A percentile compares a stretch with the other conserved stretches of the same genome.
Conservation (phyloP, 2,888 invertebrate species). For the Aphrophora alni region DNA sequence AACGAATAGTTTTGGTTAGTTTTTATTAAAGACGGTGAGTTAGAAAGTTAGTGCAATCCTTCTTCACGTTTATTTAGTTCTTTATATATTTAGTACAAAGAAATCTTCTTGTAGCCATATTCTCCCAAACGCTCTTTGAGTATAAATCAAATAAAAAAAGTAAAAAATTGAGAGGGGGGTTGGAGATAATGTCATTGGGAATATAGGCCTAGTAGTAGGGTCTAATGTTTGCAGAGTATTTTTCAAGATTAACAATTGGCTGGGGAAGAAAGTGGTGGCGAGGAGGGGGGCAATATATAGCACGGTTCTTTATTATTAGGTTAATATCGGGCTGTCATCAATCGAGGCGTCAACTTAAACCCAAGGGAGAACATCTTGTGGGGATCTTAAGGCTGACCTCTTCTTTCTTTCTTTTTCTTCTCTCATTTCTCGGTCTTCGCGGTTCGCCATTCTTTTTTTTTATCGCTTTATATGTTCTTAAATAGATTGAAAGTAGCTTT, state of each 20-base stretch:
- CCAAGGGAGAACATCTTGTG: not conserved
- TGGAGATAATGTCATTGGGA: not conserved
- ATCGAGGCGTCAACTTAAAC: conserved; percentile 34
- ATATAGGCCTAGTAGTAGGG: not conserved
- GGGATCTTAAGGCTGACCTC: not conserved
- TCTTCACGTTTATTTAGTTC: no score
- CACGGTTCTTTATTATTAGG: conserved; percentile 35
- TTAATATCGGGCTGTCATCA: conserved; percentile 44
- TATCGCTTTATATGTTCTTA: no score
- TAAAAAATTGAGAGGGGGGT: not conserved
- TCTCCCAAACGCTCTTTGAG: not conserved
- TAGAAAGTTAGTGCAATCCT: no score
- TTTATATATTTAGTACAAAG: no score
- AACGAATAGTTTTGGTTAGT: no score
- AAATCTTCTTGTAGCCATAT: not conserved
- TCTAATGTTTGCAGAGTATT: conserved; percentile 28
- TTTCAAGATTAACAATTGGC: conserved; percentile 32
- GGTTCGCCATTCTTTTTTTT: not conserved
- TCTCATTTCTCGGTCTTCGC: not conserved
- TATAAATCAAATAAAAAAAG: not conserved
- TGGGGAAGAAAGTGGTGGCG: not conserved
- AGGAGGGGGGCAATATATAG: not conserved
- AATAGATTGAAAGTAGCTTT: no score
- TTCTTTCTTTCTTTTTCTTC: not conserved
- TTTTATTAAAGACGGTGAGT: no score